A percentile compares a stretch with the other conserved stretches of the same genome.
Conservation (phyloP, 2,888 invertebrate species). For the Sicus ferrugineus region DNA sequence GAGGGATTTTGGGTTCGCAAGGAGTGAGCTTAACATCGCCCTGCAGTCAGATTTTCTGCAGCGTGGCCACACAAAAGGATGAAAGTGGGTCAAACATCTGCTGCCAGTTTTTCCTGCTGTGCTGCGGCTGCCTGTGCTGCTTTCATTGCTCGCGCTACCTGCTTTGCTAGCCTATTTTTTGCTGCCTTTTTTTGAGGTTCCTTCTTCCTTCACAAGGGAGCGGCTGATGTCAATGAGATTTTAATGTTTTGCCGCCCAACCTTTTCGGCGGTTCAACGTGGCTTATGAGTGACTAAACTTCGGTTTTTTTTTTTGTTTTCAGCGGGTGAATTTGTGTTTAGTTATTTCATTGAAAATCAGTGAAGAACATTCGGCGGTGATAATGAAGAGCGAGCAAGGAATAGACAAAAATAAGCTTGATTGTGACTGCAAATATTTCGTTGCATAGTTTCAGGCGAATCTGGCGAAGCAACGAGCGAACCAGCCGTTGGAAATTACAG, state of each 20-base stretch:
- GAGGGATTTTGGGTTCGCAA: background rate
- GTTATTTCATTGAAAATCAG: no score
- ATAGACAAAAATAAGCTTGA: no score
- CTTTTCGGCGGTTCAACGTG: conserved; percentile 6
- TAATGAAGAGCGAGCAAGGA: no score
- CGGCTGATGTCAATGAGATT: background rate
- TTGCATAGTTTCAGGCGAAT: no score
- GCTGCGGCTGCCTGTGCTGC: background rate
- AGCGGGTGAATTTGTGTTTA: no score
- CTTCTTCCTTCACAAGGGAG: background rate
- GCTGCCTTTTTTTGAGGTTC: background rate
- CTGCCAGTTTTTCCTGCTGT: background rate
- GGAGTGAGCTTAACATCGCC: background rate
- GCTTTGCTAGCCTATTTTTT: no score
- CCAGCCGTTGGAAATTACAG: no score
- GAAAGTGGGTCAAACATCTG: background rate
- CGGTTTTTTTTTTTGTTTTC: background rate
- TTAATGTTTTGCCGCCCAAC: background rate
- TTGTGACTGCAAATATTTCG: no score
- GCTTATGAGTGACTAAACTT: conserved; percentile 17
- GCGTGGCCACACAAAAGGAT: background rate
- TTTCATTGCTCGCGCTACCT: no score
- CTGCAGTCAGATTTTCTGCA: background rate
- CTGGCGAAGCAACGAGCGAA: no score
- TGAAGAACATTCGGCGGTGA: no score